These are phyloP conservation scores for Steinernema carpocapsae DNA, from an alignment of 2,888 invertebrate genomes.

Conservation along the genomic window DNA sequence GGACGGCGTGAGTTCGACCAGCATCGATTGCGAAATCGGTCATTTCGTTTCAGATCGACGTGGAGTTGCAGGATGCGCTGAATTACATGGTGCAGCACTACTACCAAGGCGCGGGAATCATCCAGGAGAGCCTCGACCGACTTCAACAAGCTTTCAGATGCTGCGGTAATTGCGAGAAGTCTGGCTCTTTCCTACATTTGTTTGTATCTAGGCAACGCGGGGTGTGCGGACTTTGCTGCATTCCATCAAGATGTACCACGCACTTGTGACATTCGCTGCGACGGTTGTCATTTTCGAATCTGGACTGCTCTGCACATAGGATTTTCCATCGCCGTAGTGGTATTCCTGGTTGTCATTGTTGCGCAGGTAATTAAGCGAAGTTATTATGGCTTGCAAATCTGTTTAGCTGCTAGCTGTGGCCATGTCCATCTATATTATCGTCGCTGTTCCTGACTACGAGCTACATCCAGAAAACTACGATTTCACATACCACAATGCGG, in stretches of 20 bases:
- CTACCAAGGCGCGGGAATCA: slow-evolving; percentile 65
- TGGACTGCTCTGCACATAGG: slow-evolving; percentile 64
- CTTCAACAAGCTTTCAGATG: slow-evolving; percentile 67
- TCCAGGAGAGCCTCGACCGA: slow-evolving; percentile 66
- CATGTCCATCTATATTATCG: neutral
- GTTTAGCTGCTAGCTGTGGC: slow-evolving; percentile 9
- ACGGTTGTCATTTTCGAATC: slow-evolving; percentile 67
- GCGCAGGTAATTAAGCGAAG: slow-evolving; percentile 45
- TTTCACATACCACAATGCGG: neutral
- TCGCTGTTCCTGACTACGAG: neutral
- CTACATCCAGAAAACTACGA: slow-evolving; percentile 19
- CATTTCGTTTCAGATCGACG: slow-evolving; percentile 61
- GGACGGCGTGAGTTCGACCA: slow-evolving; percentile 55
- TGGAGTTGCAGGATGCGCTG: slow-evolving; percentile 66
- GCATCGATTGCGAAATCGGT: neutral
- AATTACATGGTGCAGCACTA: slow-evolving; percentile 69
- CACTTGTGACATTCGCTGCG: slow-evolving; percentile 67
- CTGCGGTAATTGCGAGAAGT: slow-evolving; percentile 55
- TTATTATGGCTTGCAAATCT: neutral
- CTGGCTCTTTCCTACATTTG: neutral
- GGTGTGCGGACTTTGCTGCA: slow-evolving; percentile 65
- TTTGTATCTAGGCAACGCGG: slow-evolving; percentile 61
- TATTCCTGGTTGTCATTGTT: slow-evolving; percentile 62
- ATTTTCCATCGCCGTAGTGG: slow-evolving; percentile 62
- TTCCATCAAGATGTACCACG: slow-evolving; percentile 67